phyloP scores from a whole-genome alignment of 1,140 invertebrate species.

The Thereuonema tuberculata region DNA sequence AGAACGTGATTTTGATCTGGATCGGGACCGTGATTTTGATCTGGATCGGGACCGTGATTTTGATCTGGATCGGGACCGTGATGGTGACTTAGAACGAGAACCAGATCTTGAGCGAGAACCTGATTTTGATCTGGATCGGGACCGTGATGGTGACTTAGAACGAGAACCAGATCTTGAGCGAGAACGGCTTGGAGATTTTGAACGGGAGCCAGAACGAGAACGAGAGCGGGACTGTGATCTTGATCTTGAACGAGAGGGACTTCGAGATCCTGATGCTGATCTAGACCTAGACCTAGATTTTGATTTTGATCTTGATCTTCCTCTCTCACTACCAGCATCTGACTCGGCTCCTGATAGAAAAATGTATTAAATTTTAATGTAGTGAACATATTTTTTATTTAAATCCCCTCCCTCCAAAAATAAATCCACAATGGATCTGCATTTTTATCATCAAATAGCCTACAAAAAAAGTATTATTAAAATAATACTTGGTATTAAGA shows the following conservation, averaged over 20 bases:
- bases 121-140: slow-evolving; percentile 22
- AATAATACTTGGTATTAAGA: no score
- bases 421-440: no score
- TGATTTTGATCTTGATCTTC: slow-evolving; percentile 22
- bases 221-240: slow-evolving; percentile 23
- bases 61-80: slow-evolving; percentile 22
- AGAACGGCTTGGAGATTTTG: slow-evolving; percentile 24
- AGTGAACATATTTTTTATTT: no score
- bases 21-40: slow-evolving; percentile 23
- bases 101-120: slow-evolving; percentile 23
- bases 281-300: slow-evolving; percentile 22
- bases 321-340: no score
- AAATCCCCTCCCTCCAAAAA: no score
- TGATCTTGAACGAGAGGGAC: slow-evolving; percentile 23
- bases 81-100: slow-evolving; percentile 24
- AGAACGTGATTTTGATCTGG: slow-evolving; percentile 7
- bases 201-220: slow-evolving; percentile 24
- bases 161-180: slow-evolving; percentile 23
- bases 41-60: slow-evolving; percentile 23
- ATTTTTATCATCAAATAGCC: no score
- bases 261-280: slow-evolving; percentile 23
- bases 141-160: slow-evolving; percentile 24
- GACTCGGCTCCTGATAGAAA: no score
- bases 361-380: no score
- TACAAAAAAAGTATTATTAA: no score